These are phyloP conservation scores for Cephalopterus ornatus DNA, from an alignment of 2,113 vertebrate genomes.

Conservation along the genomic window DNA sequence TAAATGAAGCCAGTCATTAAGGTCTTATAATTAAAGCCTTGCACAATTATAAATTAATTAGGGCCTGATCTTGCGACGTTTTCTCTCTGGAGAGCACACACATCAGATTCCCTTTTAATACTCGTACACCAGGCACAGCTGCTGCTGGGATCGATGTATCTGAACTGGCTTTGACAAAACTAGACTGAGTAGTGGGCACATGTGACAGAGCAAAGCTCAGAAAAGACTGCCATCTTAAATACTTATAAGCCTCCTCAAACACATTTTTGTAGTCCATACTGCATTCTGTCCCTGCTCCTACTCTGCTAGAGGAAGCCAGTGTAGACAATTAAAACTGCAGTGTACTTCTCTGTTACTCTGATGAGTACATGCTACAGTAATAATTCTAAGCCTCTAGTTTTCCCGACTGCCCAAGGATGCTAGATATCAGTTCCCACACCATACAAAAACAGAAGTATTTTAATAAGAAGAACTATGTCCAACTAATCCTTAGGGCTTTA, in stretches of 20 bases:
- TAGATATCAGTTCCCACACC: neutral
- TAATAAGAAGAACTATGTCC: neutral
- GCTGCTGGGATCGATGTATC: neutral
- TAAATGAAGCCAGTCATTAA: slow-evolving; percentile 3
- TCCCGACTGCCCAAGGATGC: neutral
- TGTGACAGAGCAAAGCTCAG: neutral
- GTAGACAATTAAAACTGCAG: neutral
- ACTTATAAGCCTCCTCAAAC: neutral
- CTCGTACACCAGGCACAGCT: neutral
- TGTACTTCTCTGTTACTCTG: neutral
- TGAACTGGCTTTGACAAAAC: neutral
- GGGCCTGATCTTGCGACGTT: neutral
- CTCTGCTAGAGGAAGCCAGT: neutral
- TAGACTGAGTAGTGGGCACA: neutral
- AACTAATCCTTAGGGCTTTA: neutral
- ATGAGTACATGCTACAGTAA: neutral
- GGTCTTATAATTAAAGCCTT: slow-evolving; percentile 14
- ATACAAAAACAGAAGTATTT: neutral
- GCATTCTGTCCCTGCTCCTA: neutral
- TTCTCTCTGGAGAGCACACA: neutral
- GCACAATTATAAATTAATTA: slow-evolving; percentile 38
- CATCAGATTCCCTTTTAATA: neutral
- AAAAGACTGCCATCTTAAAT: neutral
- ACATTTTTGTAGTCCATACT: neutral
- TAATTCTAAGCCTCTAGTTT: neutral